Conservation (phyloP, 2,113 vertebrate genomes). For the Phaetusa simplex region DNA sequence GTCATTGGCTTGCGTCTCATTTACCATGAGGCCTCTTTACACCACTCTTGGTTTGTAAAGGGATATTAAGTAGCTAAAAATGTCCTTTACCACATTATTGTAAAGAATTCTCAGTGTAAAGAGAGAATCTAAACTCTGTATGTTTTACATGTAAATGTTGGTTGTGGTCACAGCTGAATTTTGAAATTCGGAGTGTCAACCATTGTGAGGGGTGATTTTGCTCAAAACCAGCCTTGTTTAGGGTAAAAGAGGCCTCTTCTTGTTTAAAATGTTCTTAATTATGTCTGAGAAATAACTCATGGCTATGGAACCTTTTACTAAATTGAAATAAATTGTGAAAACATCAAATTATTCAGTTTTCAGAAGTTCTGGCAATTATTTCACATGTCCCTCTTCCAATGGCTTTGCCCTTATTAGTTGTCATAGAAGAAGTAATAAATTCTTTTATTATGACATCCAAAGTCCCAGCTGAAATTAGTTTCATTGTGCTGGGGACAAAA, state of each 20-base stretch:
- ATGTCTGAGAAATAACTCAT: conserved; percentile 54
- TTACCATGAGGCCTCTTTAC: conserved; percentile 58
- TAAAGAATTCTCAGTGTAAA: conserved; percentile 47
- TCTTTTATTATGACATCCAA: conserved; percentile 55
- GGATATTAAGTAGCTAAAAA: conserved; percentile 59
- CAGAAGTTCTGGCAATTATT: conserved; percentile 65
- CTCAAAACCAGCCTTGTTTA: conserved; percentile 34
- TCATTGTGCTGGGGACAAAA: conserved; percentile 67
- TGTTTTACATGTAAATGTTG: conserved; percentile 26
- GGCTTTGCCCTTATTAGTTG: conserved; percentile 58
- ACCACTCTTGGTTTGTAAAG: conserved; percentile 36
- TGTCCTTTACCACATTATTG: conserved; percentile 24
- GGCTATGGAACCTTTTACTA: conserved; percentile 61
- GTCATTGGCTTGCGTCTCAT: conserved; percentile 37
- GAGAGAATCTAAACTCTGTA: conserved; percentile 23
- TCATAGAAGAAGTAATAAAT: conserved; percentile 64
- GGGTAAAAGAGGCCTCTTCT: conserved; percentile 52
- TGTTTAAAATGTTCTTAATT: conserved; percentile 62
- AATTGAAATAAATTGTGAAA: conserved; percentile 68
- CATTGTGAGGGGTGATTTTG: conserved; percentile 31
- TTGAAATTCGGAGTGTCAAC: conserved; percentile 41
- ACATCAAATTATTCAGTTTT: conserved; percentile 63
- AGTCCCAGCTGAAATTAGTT: conserved; percentile 52
- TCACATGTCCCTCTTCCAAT: conserved; percentile 37
- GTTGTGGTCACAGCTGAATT: conserved; percentile 38